Evolutionary conservation across 2,888 invertebrate species (phyloP).

Genomic region (Drosophila macrospina): DNA sequence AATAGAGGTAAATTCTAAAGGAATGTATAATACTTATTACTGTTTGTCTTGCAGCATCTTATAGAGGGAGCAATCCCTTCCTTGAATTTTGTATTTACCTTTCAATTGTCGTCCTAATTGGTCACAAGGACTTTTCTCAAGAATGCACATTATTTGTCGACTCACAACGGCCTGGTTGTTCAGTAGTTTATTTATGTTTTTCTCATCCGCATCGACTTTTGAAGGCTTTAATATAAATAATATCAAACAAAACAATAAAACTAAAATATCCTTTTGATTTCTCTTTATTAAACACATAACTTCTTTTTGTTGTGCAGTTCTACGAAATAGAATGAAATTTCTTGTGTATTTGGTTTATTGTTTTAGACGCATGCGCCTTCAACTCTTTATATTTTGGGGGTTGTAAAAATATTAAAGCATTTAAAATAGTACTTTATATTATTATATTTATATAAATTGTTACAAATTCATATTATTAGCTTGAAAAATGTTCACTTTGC

Average conservation of each 20-base stretch:
- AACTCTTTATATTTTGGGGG: constrained; percentile 10
- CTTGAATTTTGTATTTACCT: constrained; percentile 84
- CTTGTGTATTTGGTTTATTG: constrained; percentile 56
- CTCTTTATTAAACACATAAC: constrained; percentile 59
- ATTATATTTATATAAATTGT: not conserved
- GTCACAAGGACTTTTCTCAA: constrained; percentile 87
- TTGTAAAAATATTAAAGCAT: constrained; percentile 7
- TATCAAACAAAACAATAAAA: constrained; percentile 74
- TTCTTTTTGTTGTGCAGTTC: constrained; percentile 33
- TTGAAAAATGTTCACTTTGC: too few relatives aligned
- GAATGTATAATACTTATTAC: too few relatives aligned
- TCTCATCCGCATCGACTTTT: constrained; percentile 76
- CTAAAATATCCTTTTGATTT: constrained; percentile 51
- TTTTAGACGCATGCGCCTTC: constrained; percentile 56
- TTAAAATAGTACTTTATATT: not conserved
- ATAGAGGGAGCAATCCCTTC: too few relatives aligned
- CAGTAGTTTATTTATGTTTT: constrained; percentile 82
- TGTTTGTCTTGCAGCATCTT: too few relatives aligned
- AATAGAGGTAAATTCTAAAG: too few relatives aligned
- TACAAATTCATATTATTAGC: too few relatives aligned
- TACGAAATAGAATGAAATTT: constrained; percentile 31
- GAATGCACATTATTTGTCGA: constrained; percentile 87
- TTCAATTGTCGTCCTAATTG: constrained; percentile 87
- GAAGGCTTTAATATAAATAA: constrained; percentile 49
- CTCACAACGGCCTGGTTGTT: constrained; percentile 85